Base-by-base conservation (phyloP, 2,888 invertebrate genomes). In the Euproctis similis region DNA sequence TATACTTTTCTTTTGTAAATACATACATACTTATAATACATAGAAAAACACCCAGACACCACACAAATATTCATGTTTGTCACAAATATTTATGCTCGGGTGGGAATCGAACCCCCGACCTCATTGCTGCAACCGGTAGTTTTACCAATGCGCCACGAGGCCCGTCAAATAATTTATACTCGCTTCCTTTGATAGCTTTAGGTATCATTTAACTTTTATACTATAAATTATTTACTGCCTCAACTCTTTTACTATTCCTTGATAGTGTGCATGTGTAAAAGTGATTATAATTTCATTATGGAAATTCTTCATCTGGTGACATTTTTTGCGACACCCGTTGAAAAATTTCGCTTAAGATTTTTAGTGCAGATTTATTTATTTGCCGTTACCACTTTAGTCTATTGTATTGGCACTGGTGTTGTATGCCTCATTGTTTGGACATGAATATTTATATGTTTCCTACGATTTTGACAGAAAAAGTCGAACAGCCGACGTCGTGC, bases 351-450 rank as follows among this genome's bases (percentile, higher is more conserved):
- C 38, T 55, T 47, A 34, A 45, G n/a, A 8, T 38, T 53, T 55
- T 65, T 73, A 73, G 70, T 63, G 59, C 49, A 57, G n/a, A 56
- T 46, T 56, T 63, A 45, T 73, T 78, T 68, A 67, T 70, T 80
- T 80, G 77, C 72, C 71, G 72, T 78, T 70, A 74, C 73, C 82
- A 84, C 82, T 64, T 56, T 82, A 82, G 81, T 71, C 59, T 78
- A 67, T 75, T 77, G 76, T 77, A 78, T 78, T 82, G 84, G 82
- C 84, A 84, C 84, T 76, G 81, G 82, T 84, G 82, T 82, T 78
- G 56, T 54, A 44, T 54, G 41, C 37, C 36, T 17, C 31, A 38
- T 47, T 56, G 37, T 38, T 39, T 35, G 38, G 37, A 34, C 42
- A 12, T 17, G 39, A 27, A 50, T 60, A 39, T 69, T 68, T 44